Evolutionary conservation across 2,797 vertebrate species (phyloP).

Genomic region (Nannoperca obscura): DNA sequence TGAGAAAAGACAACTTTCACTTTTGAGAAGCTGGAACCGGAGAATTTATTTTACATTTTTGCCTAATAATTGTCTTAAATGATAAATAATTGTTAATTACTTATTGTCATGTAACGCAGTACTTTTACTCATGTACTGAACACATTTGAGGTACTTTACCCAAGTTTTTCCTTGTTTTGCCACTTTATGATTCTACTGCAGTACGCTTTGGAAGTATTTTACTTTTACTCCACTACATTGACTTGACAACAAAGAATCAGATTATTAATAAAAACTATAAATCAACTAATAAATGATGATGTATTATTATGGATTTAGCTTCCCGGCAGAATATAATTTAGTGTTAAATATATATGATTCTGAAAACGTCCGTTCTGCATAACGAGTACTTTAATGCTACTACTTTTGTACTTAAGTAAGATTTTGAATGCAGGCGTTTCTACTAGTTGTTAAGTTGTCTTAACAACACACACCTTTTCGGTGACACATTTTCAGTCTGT

Average conservation of each 20-base stretch:
- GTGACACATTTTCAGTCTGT: conserved; percentile 38
- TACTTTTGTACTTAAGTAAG: too few relatives aligned
- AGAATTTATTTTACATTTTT: too few relatives aligned
- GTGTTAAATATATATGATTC: too few relatives aligned
- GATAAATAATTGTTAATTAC: too few relatives aligned
- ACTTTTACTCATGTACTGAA: too few relatives aligned
- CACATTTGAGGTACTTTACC: too few relatives aligned
- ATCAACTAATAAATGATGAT: not conserved
- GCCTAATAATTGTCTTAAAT: not conserved
- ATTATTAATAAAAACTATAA: not conserved
- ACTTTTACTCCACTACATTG: not conserved
- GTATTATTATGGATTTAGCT: not conserved
- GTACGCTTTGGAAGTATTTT: too few relatives aligned
- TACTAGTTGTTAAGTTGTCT: not conserved
- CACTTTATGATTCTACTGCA: not conserved
- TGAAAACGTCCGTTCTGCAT: not conserved
- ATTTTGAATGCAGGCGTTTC: not conserved
- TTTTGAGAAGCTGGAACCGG: not conserved
- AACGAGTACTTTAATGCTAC: not conserved
- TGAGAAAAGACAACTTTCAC: not conserved
- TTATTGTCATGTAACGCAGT: too few relatives aligned
- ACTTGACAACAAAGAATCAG: not conserved
- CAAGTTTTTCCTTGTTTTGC: not conserved
- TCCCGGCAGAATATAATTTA: too few relatives aligned
- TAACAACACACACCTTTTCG: not conserved